Conservation (phyloP, 64 coral and sea anemone genomes). For the Dendrophyllia cribrosa region DNA sequence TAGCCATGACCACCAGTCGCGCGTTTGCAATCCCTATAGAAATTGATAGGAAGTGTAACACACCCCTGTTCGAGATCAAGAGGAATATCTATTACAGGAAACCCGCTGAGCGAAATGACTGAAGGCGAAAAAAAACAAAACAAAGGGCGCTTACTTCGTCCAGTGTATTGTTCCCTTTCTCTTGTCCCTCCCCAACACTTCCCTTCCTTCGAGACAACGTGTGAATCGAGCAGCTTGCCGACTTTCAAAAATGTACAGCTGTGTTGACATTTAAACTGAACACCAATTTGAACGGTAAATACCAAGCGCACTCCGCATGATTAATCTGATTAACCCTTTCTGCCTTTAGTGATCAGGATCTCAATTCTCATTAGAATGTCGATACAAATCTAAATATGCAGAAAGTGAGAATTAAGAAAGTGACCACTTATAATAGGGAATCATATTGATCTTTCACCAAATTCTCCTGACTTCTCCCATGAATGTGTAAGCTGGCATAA, state of each 20-base stretch:
- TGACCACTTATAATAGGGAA: background rate
- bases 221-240: background rate
- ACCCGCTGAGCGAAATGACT: too few relatives aligned
- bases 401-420: background rate
- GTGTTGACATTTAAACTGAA: background rate
- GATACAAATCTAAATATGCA: background rate
- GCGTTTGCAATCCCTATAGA: too few relatives aligned
- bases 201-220: background rate
- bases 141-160: too few relatives aligned
- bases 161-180: too few relatives aligned
- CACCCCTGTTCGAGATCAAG: too few relatives aligned
- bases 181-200: too few relatives aligned
- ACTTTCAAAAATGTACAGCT: background rate
- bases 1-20: too few relatives aligned
- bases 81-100: too few relatives aligned
- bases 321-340: too few relatives aligned
- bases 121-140: too few relatives aligned
- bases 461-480: background rate
- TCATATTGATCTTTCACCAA: background rate
- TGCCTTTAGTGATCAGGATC: background rate
- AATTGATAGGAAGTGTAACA: too few relatives aligned
- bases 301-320: background rate
- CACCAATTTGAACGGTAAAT: background rate
- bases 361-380: background rate
- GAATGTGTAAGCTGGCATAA: background rate